Percentiles rank a stretch among this genome's conserved stretches.
Conservation (phyloP, 2,888 invertebrate species). For the Macaria notata region DNA sequence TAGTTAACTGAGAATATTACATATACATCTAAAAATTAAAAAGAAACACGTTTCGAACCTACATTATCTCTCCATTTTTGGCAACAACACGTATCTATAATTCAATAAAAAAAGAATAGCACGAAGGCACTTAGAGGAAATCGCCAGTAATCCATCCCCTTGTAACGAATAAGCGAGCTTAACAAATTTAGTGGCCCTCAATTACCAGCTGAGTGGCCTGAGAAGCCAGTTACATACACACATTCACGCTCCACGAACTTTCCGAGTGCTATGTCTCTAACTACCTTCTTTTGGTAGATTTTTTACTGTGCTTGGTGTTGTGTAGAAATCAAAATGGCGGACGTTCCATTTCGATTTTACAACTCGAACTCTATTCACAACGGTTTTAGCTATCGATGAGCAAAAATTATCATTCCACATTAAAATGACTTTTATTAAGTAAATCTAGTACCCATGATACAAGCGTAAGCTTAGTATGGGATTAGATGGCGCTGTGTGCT, state of each 20-base stretch:
- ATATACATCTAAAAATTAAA: too few species aligned
- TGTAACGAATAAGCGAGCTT: constrained; percentile 57
- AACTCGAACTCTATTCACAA: too few species aligned
- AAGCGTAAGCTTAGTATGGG: too few species aligned
- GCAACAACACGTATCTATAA: constrained; percentile 31
- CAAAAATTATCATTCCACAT: too few species aligned
- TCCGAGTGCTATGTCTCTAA: constrained; percentile 20
- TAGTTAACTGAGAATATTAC: too few species aligned
- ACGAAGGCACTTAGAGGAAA: constrained; percentile 55
- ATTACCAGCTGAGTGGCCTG: constrained; percentile 46
- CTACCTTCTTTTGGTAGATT: constrained; percentile 10
- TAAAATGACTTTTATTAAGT: too few species aligned
- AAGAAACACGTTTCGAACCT: too few species aligned
- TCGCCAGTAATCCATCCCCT: constrained; percentile 57
- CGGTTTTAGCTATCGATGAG: too few species aligned
- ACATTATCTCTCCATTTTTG: too few species aligned
- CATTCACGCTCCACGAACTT: constrained; percentile 14
- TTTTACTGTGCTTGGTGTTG: constrained; percentile 25
- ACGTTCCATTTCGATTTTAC: too few species aligned
- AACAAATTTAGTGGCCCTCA: constrained; percentile 61
- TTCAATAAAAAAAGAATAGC: constrained; percentile 48
- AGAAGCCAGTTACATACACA: constrained; percentile 24
- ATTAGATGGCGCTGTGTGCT: too few species aligned
- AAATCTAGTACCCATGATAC: too few species aligned
- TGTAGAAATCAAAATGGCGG: not conserved